phyloP scores from a whole-genome alignment of 2,797 vertebrate species.

The Ambastaia sidthimunki region DNA sequence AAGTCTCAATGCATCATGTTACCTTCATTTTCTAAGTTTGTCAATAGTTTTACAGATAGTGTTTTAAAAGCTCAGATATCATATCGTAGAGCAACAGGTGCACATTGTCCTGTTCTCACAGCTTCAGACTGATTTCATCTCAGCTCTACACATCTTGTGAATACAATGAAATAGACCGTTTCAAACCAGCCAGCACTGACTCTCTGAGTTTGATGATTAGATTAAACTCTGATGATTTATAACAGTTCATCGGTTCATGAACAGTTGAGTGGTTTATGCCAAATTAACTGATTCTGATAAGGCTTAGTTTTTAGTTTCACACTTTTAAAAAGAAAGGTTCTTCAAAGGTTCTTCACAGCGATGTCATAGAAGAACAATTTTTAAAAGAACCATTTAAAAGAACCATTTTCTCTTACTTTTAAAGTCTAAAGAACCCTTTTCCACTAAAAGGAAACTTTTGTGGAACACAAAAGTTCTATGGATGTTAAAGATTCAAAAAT shows the following conservation, averaged over 20 bases:
- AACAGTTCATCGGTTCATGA: neutral
- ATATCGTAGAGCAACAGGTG: neutral
- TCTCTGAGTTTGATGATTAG: conserved; percentile 1
- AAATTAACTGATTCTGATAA: neutral
- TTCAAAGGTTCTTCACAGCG: too few species aligned
- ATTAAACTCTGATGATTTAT: neutral
- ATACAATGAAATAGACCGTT: neutral
- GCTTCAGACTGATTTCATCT: conserved; percentile 5
- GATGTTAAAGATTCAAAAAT: too few species aligned
- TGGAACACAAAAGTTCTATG: too few species aligned
- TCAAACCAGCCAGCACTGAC: neutral
- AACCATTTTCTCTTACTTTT: too few species aligned
- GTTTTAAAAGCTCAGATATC: neutral
- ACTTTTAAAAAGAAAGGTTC: too few species aligned
- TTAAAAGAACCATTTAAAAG: too few species aligned
- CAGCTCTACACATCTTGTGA: neutral
- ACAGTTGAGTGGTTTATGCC: neutral
- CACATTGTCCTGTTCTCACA: neutral
- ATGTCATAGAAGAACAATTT: too few species aligned
- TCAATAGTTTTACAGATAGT: neutral
- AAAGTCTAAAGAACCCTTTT: too few species aligned
- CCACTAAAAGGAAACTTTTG: too few species aligned
- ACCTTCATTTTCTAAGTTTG: neutral
- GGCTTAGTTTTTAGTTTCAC: neutral
- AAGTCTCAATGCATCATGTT: neutral